Evolutionary conservation across 2,888 invertebrate genomes (phyloP).

Genomic region (Leptodirus hochenwartii): DNA sequence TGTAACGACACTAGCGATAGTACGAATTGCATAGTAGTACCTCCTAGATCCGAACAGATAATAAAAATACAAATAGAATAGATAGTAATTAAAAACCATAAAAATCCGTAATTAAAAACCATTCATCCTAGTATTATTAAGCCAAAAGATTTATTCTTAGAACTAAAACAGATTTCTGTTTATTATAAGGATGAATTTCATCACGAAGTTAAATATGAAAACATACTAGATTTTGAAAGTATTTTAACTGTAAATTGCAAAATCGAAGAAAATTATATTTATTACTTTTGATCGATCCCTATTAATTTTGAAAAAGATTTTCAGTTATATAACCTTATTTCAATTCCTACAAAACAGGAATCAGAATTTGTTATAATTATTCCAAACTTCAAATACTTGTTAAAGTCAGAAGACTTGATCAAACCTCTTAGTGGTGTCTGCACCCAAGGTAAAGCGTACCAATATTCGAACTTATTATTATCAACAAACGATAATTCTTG

Average conservation of each 20-base stretch:
- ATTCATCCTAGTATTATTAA: slow-evolving; percentile 10
- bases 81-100: too few species aligned
- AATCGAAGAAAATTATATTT: slow-evolving; percentile 7
- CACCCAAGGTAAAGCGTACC: not conserved
- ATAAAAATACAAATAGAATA: too few species aligned
- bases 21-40: too few species aligned
- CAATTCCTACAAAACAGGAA: slow-evolving; percentile 6
- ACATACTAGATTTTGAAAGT: slow-evolving; percentile 8
- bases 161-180: slow-evolving; percentile 8
- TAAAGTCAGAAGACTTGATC: slow-evolving; percentile 5
- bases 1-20: too few species aligned
- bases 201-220: slow-evolving; percentile 8
- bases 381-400: slow-evolving; percentile 7
- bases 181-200: slow-evolving; percentile 9
- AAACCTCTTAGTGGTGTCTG: slow-evolving; percentile 3
- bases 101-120: slow-evolving; percentile 9
- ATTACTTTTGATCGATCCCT: slow-evolving; percentile 1
- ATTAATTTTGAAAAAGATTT: slow-evolving; percentile 4
- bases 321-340: slow-evolving; percentile 6
- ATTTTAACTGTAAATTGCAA: slow-evolving; percentile 9
- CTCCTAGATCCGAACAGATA: too few species aligned
- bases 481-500: too few species aligned
- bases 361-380: slow-evolving; percentile 7
- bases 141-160: slow-evolving; percentile 8
- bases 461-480: too few species aligned